Conservation (phyloP, 1,140 invertebrate species). For the Eriocheir sinensis region DNA sequence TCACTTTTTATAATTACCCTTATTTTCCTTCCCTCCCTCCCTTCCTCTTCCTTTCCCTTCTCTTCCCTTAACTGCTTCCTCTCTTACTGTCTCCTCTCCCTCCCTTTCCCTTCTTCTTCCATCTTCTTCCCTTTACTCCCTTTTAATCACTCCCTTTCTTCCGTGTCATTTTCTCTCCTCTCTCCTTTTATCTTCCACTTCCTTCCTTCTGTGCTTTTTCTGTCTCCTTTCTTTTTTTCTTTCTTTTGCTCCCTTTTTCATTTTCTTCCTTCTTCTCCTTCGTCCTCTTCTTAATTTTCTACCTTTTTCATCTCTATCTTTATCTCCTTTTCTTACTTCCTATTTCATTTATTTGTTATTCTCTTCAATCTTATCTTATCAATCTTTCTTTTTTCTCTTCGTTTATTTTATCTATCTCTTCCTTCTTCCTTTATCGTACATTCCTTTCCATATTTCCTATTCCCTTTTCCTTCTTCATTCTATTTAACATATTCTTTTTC, state of each 20-base stretch:
- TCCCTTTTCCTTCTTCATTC: no score
- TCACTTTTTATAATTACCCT: no score
- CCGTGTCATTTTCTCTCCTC: no score
- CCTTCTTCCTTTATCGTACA: background rate
- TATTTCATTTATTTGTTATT: background rate
- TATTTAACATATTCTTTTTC: no score
- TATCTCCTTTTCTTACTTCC: background rate
- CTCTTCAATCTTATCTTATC: background rate
- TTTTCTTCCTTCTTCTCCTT: background rate
- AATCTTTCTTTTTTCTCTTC: background rate
- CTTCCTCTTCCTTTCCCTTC: background rate
- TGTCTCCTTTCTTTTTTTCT: background rate
- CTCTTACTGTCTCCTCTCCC: background rate
- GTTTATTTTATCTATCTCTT: background rate
- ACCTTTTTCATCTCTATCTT: background rate
- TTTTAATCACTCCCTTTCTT: background rate
- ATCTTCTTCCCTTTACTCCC: background rate
- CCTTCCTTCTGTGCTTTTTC: background rate
- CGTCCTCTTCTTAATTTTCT: background rate
- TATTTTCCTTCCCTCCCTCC: no score
- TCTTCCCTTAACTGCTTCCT: background rate
- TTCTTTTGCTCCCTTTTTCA: background rate
- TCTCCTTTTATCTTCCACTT: background rate
- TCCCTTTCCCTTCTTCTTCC: conserved; percentile 16
- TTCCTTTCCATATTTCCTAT: background rate